Base-by-base conservation (phyloP, 2,113 vertebrate species). In the Spea bombifrons region DNA sequence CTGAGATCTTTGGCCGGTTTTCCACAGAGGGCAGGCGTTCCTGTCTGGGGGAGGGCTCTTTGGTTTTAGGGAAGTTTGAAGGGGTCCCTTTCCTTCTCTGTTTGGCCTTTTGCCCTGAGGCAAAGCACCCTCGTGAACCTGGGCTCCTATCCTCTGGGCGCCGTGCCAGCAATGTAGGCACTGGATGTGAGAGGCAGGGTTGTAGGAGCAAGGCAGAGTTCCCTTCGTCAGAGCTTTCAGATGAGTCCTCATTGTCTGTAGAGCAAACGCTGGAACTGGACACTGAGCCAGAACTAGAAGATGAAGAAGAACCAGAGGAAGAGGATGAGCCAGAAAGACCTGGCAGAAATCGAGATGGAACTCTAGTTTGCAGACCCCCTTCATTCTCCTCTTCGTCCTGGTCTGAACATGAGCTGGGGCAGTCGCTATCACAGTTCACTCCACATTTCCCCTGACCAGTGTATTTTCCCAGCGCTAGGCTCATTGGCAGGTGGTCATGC, bases 241-340 rank as follows among this genome's bases (percentile, higher is more conserved):
- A 97, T 0, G 96, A 98, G 46, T 95, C 96, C 87, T 99, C 97
- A 0, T 99, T 98, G 84, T 98, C 96, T 0, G 97, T 98, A 80
- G 97, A 99, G 87, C 94, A 98, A 75, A 98, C 86, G 82, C 96
- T 97, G 82, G 97, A 98, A 48, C 95, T 96, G 84, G 96, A 98
- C 71, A 95, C 59, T 64, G 97, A 98, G 68, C 95, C 96, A 0
- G 97, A 98, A 81, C 94, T 96, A 65, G 97, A 98, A 12, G 96
- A 94, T 67, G 94, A 94, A 82, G 96, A 96, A 0, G 97, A 98
- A 52, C 93, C 96, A 0, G 97, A 98, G n/a, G 97, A 99, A 0
- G 96, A 96, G 0, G 97, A 98, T 2, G 96, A 98, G 71, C 94
- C 92, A 0, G 96, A 94, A 47, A 98, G 92, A 53, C 93, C 94